Evolutionary conservation across 2,888 invertebrate genomes (phyloP), one percentile per base, ranked within the genome.

Genomic region (Luffia ferchaultella): DNA sequence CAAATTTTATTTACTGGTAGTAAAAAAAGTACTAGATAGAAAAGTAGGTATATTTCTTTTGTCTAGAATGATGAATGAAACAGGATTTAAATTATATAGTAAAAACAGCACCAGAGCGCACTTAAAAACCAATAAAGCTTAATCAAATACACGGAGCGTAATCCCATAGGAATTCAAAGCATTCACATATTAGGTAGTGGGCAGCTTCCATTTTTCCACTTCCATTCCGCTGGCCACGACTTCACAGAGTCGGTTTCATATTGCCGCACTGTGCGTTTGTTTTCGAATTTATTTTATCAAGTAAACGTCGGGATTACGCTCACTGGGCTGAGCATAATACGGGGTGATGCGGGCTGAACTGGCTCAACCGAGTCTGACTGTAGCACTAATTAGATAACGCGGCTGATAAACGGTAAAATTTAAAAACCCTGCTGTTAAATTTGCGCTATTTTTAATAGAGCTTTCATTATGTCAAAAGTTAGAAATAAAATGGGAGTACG

Each of bases 211-310:
- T 78, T 79, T 79, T 79, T 80, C 79, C 80, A 64, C 75, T 82
- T 82, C 82, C 78, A 74, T 76, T 73, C 76, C 70, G 67, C 73
- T 80, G 71, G 70, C 68, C 78, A 74, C 70, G 65, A 75, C 78
- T 79, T 79, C 79, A 79, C 72, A 78, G 76, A 78, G 78, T 62
- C 65, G 60, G 69, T 79, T 74, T 78, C 79, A 80, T 80, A 79
- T 77, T 76, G 76, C 76, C 73, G 70, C 73, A 70, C 59, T 62
- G 71, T 79, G 77, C 76, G 76, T 79, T 80, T 80, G 80, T 82
- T 80, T 78, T 76, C 75, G 74, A 78, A 80, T 80, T 78, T 79
- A 83, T 83, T 82, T 82, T 80, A 82, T 83, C 79, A 78, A 82
- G 78, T 79, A 78, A 79, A 77, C 72, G 74, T 70, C 70, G 73